Base-by-base conservation (phyloP, 2,113 vertebrate species). In the Nibea albiflora region DNA sequence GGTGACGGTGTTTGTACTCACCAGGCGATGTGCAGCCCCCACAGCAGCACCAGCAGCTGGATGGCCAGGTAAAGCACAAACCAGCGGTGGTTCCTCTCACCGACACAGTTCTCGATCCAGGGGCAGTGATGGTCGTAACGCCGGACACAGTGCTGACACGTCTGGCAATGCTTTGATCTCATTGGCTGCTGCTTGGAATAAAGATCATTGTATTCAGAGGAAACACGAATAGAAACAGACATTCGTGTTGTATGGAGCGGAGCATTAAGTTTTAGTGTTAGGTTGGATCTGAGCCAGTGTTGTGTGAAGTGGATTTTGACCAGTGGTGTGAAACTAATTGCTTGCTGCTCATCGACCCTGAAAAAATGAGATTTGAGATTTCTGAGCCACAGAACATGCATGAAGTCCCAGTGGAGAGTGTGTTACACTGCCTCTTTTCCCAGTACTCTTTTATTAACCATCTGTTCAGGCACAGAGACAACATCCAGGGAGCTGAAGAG, bases 41-140 rank as follows among this genome's bases (percentile, higher is more conserved):
- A 99, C 8, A 98, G 88, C 50, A 98, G 94, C 52, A 96, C 96
- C 11, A 94, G 58, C 31, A 99, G 95, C 93, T 99, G 97, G 47
- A 97, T 79, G 0, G 89, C 92, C 89, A 99, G 73, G 91, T 97
- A 99, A 19, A 92, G 88, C 7, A 99, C 87, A 67, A 99, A 99
- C 91, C 97, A 95, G 3, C 96, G 96, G 81, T 99, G 98, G 90
- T 99, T 99, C 81, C 94, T 95, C 83, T 99, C 97, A 0, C 98
- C 98, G 0, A 99, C 95, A 0, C 98, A 99, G 94, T 98, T 99
- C 93, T 97, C 96, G 2, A 98, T 97, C 97, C 97, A 99, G 63
- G 97, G 98, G 68, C 98, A 99, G 93, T 99, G 98, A 70, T 99
- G 98, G 91, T 99, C 98, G 0, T 96, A 99, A 11, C 98, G 96